phyloP scores from a whole-genome alignment of 2,888 invertebrate species.

The Mythimna ferrago region DNA sequence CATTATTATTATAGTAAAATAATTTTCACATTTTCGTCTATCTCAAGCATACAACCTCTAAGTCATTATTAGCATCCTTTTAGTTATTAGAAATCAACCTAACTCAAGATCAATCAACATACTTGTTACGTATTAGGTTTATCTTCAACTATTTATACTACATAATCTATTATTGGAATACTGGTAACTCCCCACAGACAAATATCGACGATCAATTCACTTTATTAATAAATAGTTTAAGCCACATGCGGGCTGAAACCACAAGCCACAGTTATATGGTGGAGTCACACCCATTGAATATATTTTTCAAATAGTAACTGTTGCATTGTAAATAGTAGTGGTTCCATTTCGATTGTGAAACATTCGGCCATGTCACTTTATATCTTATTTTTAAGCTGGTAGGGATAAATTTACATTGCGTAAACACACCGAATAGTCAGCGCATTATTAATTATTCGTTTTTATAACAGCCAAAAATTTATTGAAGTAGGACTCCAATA shows the following conservation, averaged over 20 bases:
- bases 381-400: neutral
- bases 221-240: slow-evolving; percentile 41
- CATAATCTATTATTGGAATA: slow-evolving; percentile 23
- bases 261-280: slow-evolving; percentile 32
- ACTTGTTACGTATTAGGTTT: neutral
- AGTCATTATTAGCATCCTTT: neutral
- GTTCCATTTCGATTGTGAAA: neutral
- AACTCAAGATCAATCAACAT: slow-evolving; percentile 2
- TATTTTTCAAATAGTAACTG: slow-evolving; percentile 26
- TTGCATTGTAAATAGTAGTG: slow-evolving; percentile 1
- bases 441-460: too few relatives aligned
- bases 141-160: neutral
- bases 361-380: neutral
- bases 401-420: neutral
- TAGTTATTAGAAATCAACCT: neutral
- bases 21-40: neutral
- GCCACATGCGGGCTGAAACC: slow-evolving; percentile 28
- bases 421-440: neutral
- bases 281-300: slow-evolving; percentile 36
- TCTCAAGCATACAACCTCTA: neutral
- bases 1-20: neutral
- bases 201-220: slow-evolving; percentile 10
- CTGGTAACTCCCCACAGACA: neutral
- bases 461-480: too few relatives aligned
- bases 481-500: too few relatives aligned